These are phyloP conservation scores for Hexactinellida sp. DNA, from an alignment of 37 sponge, comb jelly and placozoan genomes.

Conservation along the genomic window DNA sequence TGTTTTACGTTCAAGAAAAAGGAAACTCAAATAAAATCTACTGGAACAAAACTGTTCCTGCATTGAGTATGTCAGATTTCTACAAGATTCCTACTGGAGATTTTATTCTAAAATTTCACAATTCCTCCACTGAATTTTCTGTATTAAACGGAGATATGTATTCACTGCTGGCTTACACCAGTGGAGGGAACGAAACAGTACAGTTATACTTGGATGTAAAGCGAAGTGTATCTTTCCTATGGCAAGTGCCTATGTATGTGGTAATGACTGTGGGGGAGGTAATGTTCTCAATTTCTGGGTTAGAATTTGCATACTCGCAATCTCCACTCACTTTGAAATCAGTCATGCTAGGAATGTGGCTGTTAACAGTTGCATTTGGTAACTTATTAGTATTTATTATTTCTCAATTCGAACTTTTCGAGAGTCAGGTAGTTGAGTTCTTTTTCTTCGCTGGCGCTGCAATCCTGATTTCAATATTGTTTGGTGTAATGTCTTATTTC, in stretches of 20 bases:
- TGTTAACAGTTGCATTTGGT: constrained; percentile 84
- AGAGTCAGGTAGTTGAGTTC: constrained; percentile 52
- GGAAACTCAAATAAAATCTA: not conserved
- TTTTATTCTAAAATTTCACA: not conserved
- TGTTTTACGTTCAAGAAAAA: not conserved
- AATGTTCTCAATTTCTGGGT: constrained; percentile 92
- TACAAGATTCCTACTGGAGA: not conserved
- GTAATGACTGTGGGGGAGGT: constrained; percentile 93
- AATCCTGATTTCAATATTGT: constrained; percentile 37
- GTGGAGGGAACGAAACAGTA: not conserved
- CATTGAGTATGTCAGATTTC: not conserved
- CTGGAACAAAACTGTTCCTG: not conserved
- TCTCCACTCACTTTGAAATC: constrained; percentile 97
- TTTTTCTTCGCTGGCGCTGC: constrained; percentile 85
- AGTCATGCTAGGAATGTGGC: constrained; percentile 79
- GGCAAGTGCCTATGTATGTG: constrained; percentile 88
- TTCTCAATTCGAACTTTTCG: not conserved
- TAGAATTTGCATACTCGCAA: constrained; percentile 98
- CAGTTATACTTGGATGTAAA: not conserved
- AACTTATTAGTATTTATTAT: constrained; percentile 79
- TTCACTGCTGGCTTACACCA: not conserved
- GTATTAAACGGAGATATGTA: not conserved
- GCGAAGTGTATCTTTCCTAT: constrained; percentile 47
- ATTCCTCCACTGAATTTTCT: not conserved
- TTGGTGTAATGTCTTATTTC: constrained; percentile 72